Percentiles rank a stretch among this genome's conserved stretches.
Conservation (phyloP, 1,140 invertebrate species). For the Lineus longissimus region DNA sequence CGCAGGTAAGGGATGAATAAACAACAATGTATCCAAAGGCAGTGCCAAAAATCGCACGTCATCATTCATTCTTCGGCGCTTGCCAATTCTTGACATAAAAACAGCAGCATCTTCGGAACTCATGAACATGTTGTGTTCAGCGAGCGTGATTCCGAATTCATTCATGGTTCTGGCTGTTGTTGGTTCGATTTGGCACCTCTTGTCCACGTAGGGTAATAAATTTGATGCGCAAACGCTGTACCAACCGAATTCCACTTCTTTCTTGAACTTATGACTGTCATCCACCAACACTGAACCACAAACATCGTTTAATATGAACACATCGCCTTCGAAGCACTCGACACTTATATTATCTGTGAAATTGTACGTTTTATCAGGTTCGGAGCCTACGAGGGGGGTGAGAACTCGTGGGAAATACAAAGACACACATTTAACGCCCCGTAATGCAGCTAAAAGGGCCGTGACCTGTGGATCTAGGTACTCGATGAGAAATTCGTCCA, state of each 20-base stretch:
- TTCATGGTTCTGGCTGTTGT: not conserved
- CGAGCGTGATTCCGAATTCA: not conserved
- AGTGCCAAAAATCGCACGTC: constrained; percentile 3
- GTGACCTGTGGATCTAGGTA: constrained; percentile 3
- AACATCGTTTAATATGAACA: not conserved
- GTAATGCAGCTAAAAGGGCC: not conserved
- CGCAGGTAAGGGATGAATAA: not conserved
- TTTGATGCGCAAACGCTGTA: not conserved
- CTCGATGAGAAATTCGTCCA: not conserved
- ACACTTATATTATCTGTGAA: constrained; percentile 3
- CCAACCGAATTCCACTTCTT: not conserved
- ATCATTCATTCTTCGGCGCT: not conserved
- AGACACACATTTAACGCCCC: constrained; percentile 2
- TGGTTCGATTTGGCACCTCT: not conserved
- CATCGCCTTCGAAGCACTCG: not conserved
- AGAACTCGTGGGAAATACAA: not conserved
- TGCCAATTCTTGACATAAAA: not conserved
- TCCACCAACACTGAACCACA: constrained; percentile 1
- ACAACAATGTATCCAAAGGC: not conserved
- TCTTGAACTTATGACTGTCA: constrained; percentile 2
- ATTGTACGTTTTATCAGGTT: not conserved
- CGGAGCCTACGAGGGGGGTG: not conserved
- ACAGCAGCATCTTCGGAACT: not conserved
- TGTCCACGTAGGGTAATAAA: constrained; percentile 4
- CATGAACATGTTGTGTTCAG: not conserved